Evolutionary conservation across 2,888 invertebrate genomes (phyloP).

Genomic region (Lypha dubia): DNA sequence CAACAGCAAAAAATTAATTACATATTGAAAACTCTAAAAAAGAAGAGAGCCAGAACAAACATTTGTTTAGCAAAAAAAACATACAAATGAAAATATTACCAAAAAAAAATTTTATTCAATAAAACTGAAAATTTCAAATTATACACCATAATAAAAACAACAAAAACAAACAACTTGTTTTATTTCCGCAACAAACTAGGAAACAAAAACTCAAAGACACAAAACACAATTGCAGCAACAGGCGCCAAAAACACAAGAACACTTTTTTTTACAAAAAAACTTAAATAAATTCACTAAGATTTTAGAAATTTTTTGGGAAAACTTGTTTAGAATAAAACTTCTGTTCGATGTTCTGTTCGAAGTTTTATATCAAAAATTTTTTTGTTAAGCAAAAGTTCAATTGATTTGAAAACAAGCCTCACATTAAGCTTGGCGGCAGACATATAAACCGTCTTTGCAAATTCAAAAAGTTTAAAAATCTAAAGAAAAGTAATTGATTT

Average conservation of each 20-base stretch:
- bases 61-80: conserved; percentile 57
- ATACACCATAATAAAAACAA: conserved; percentile 74
- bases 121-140: conserved; percentile 74
- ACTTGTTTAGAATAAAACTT: no score
- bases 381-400: no score
- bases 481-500: no score
- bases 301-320: no score
- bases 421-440: no score
- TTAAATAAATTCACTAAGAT: no score
- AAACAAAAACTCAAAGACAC: conserved; percentile 41
- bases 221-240: conserved; percentile 4
- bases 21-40: conserved; percentile 67
- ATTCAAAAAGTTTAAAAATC: neutral
- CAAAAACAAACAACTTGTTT: conserved; percentile 73
- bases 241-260: conserved; percentile 4
- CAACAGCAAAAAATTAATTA: conserved; percentile 62
- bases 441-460: no score
- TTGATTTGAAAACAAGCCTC: no score
- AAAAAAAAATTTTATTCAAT: conserved; percentile 73
- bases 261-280: no score
- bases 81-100: conserved; percentile 64
- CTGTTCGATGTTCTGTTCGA: no score
- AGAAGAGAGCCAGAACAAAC: conserved; percentile 44
- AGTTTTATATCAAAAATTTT: no score
- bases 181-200: conserved; percentile 71